Evolutionary conservation across 2,888 invertebrate genomes (phyloP).

Genomic region (Homarus gammarus): DNA sequence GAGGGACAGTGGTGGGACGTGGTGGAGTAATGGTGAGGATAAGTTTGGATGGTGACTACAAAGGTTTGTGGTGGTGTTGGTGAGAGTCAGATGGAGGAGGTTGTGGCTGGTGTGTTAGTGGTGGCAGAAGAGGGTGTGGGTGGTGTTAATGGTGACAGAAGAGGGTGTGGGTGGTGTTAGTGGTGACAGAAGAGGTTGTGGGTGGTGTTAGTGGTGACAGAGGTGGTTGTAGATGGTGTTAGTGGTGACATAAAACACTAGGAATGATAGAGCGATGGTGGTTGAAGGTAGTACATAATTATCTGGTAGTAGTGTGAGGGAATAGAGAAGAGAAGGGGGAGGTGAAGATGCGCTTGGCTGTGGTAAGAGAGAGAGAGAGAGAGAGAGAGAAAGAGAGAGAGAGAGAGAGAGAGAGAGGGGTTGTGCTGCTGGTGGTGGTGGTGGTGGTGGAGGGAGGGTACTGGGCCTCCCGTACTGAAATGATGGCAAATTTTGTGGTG

Average conservation of each 20-base stretch:
- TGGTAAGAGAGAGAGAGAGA: neutral
- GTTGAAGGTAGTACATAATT: too few species aligned
- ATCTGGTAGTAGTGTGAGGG: neutral
- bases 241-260: too few species aligned
- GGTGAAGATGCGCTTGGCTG: neutral
- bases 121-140: neutral
- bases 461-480: constrained; percentile 11
- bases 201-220: too few species aligned
- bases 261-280: too few species aligned
- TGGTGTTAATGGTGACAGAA: neutral
- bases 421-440: too few species aligned
- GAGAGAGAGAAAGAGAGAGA: neutral
- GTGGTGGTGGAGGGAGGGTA: neutral
- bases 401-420: neutral
- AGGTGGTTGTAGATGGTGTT: too few species aligned
- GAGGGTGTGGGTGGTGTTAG: neutral
- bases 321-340: neutral
- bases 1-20: neutral
- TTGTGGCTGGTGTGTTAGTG: neutral
- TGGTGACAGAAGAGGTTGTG: neutral
- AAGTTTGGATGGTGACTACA: neutral
- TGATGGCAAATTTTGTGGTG: constrained; percentile 36
- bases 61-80: neutral
- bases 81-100: neutral
- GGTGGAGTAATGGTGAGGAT: neutral